These are phyloP conservation scores for Crotalus tigris DNA, from an alignment of 2,113 vertebrate genomes.

Conservation along the genomic window DNA sequence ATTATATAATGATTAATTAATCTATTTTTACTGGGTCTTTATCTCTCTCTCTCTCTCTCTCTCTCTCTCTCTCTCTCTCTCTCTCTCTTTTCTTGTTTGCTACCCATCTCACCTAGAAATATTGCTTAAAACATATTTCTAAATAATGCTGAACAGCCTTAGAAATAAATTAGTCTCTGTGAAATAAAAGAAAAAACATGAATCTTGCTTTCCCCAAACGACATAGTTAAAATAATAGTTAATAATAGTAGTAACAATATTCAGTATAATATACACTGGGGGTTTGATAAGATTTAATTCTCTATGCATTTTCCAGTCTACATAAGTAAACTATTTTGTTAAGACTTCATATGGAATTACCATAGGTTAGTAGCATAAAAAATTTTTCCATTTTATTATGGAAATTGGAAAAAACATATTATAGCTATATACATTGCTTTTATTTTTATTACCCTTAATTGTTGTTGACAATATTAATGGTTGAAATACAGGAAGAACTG, in stretches of 20 bases:
- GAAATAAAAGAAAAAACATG: not conserved
- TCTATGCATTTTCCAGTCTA: not conserved
- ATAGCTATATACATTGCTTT: not conserved
- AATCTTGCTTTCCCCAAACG: not conserved
- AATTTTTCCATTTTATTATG: not conserved
- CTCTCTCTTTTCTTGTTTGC: not conserved
- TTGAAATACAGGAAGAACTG: not conserved
- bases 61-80: not conserved
- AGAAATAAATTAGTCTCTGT: not conserved
- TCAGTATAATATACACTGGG: not conserved
- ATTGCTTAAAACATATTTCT: not conserved
- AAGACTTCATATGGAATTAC: not conserved
- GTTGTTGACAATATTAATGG: not conserved
- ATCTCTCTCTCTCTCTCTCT: not conserved
- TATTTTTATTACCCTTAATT: not conserved
- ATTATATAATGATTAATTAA: not conserved
- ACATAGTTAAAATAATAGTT: not conserved
- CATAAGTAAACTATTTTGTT: not conserved
- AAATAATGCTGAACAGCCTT: not conserved
- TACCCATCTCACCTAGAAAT: not conserved
- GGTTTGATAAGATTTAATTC: not conserved
- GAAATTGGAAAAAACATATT: not conserved
- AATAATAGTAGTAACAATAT: not conserved
- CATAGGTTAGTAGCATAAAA: not conserved
- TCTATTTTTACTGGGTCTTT: not conserved